Evolutionary conservation across 2,888 invertebrate genomes (phyloP).

Genomic region (Cybosia mesomella): DNA sequence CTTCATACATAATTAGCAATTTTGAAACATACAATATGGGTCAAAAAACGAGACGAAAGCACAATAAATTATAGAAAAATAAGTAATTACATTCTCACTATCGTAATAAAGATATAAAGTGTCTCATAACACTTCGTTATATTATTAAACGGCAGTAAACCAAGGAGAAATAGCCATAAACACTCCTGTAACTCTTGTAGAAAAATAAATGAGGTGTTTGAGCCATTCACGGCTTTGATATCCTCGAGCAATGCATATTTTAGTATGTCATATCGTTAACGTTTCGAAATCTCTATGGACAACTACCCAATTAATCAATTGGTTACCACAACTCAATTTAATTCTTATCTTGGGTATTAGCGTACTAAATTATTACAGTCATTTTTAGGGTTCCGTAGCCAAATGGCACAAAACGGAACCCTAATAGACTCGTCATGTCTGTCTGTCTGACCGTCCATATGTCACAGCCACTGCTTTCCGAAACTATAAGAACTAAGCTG

Average conservation of each 20-base stretch:
- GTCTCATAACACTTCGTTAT: constrained; percentile 25
- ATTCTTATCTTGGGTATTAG: too few species aligned
- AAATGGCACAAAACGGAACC: too few species aligned
- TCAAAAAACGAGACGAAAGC: neutral
- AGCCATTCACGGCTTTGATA: neutral
- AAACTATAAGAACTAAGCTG: too few species aligned
- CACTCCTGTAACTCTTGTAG: constrained; percentile 11
- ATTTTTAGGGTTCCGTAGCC: too few species aligned
- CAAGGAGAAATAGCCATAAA: constrained; percentile 13
- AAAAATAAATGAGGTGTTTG: constrained; percentile 1
- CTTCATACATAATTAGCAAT: too few species aligned
- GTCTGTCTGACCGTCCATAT: too few species aligned
- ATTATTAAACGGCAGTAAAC: constrained; percentile 26
- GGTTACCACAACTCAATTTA: too few species aligned
- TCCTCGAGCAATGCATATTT: neutral
- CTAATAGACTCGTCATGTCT: too few species aligned
- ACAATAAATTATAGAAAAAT: neutral
- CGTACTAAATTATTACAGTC: too few species aligned
- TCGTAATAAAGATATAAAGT: constrained; percentile 24
- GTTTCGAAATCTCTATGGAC: too few species aligned
- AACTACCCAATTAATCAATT: too few species aligned
- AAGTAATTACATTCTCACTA: constrained; percentile 1
- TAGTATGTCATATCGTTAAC: neutral
- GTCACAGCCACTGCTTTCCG: too few species aligned
- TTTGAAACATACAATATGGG: neutral